These are phyloP conservation scores for Prorops nasuta DNA, from an alignment of 1,140 invertebrate genomes.

Conservation along the genomic window DNA sequence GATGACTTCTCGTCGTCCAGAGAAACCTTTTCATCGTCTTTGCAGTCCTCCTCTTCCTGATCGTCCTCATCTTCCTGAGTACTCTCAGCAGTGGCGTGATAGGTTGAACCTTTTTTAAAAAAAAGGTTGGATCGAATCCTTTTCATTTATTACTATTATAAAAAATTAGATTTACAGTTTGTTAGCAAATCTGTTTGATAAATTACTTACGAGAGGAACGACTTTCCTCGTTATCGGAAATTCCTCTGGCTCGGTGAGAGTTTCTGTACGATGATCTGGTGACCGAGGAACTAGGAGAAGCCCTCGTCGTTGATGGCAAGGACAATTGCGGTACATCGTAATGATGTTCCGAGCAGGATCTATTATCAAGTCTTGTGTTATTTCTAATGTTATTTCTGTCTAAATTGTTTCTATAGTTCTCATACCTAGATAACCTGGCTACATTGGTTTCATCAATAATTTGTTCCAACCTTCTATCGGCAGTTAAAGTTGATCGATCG, in stretches of 20 bases:
- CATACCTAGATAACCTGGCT: slow-evolving; percentile 29
- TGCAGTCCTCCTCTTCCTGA: slow-evolving; percentile 10
- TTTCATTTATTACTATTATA: too few relatives aligned
- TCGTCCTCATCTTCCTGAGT: slow-evolving; percentile 42
- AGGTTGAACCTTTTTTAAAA: slow-evolving; percentile 70
- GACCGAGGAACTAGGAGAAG: slow-evolving; percentile 46
- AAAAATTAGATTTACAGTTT: too few relatives aligned
- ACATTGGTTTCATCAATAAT: slow-evolving; percentile 27
- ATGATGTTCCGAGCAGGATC: slow-evolving; percentile 74
- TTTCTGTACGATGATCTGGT: slow-evolving; percentile 65
- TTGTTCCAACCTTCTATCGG: slow-evolving; percentile 23
- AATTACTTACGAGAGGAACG: slow-evolving; percentile 24
- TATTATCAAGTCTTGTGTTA: slow-evolving; percentile 15
- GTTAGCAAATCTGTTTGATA: slow-evolving; percentile 62
- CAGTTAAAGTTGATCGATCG: slow-evolving; percentile 22
- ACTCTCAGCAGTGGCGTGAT: slow-evolving; percentile 61
- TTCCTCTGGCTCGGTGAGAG: slow-evolving; percentile 23
- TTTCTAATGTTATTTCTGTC: too few relatives aligned
- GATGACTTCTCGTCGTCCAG: slow-evolving; percentile 63
- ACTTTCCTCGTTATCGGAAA: slow-evolving; percentile 31
- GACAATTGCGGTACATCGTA: slow-evolving; percentile 82
- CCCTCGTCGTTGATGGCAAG: slow-evolving; percentile 60
- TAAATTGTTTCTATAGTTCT: too few relatives aligned
- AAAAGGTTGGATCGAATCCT: too few relatives aligned
- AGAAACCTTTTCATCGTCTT: slow-evolving; percentile 8